Evolutionary conservation across 2,888 invertebrate species (phyloP).

Genomic region (Hofmannophila pseudospretella): DNA sequence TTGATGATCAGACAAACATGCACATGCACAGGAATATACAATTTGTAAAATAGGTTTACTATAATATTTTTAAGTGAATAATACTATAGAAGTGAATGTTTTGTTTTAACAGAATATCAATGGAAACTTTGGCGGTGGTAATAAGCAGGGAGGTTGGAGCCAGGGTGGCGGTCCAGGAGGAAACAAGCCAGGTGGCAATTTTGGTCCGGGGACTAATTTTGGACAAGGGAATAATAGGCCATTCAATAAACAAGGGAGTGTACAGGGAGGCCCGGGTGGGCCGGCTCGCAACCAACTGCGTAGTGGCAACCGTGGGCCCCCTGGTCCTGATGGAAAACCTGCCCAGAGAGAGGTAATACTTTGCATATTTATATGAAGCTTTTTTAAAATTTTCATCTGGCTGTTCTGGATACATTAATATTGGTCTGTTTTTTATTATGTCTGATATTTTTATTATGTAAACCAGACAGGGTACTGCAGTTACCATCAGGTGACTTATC

Average conservation of each 20-base stretch:
- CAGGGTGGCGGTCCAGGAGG: constrained; percentile 7
- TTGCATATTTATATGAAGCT: too few relatives aligned
- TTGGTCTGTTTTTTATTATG: too few relatives aligned
- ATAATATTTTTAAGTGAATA: too few relatives aligned
- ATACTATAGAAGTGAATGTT: too few relatives aligned
- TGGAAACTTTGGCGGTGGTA: constrained; percentile 56
- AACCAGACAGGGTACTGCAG: too few relatives aligned
- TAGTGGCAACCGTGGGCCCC: constrained; percentile 29
- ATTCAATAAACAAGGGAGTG: neutral
- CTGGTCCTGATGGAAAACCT: constrained; percentile 47
- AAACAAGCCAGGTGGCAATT: constrained; percentile 14
- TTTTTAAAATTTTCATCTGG: too few relatives aligned
- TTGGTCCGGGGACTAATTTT: constrained; percentile 29
- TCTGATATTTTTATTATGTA: too few relatives aligned
- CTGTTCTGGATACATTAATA: too few relatives aligned
- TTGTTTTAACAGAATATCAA: constrained; percentile 57
- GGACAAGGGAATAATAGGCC: neutral
- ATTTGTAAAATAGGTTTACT: too few relatives aligned
- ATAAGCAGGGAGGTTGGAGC: constrained; percentile 5
- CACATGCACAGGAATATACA: too few relatives aligned
- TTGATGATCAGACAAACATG: too few relatives aligned
- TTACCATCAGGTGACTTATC: too few relatives aligned
- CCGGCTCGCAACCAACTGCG: constrained; percentile 44
- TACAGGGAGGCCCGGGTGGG: constrained; percentile 20
- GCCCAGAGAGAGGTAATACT: constrained; percentile 52